These are phyloP conservation scores for Dione vanillae DNA, from an alignment of 2,888 invertebrate genomes.

Conservation along the genomic window DNA sequence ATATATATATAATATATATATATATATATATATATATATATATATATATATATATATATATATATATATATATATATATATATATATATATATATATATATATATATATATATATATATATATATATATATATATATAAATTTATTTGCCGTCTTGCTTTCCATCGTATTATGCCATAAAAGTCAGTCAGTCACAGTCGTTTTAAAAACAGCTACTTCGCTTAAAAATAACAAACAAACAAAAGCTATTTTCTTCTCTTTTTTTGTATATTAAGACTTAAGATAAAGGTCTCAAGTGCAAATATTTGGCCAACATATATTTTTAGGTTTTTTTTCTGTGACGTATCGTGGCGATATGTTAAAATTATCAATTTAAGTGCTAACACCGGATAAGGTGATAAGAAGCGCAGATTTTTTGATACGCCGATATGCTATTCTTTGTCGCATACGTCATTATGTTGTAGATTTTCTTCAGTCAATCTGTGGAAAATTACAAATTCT, in stretches of 20 bases:
- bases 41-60: too few species aligned
- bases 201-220: not conserved
- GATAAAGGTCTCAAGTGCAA: constrained; percentile 21
- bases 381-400: not conserved
- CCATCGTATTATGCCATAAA: too few species aligned
- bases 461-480: not conserved
- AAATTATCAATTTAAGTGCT: constrained; percentile 7
- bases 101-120: too few species aligned
- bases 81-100: too few species aligned
- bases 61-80: too few species aligned
- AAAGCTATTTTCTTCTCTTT: too few species aligned
- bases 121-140: too few species aligned
- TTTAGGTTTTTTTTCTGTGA: constrained; percentile 6
- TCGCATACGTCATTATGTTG: not conserved
- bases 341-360: constrained; percentile 4
- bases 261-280: not conserved
- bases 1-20: too few species aligned
- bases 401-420: not conserved
- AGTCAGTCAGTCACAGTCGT: too few species aligned
- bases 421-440: not conserved
- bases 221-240: not conserved
- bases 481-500: constrained; percentile 18
- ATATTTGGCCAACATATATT: constrained; percentile 7
- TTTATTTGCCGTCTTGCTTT: too few species aligned
- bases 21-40: too few species aligned